Conservation (phyloP, 2,888 invertebrate species). For the Hipparchia sbordonii region DNA sequence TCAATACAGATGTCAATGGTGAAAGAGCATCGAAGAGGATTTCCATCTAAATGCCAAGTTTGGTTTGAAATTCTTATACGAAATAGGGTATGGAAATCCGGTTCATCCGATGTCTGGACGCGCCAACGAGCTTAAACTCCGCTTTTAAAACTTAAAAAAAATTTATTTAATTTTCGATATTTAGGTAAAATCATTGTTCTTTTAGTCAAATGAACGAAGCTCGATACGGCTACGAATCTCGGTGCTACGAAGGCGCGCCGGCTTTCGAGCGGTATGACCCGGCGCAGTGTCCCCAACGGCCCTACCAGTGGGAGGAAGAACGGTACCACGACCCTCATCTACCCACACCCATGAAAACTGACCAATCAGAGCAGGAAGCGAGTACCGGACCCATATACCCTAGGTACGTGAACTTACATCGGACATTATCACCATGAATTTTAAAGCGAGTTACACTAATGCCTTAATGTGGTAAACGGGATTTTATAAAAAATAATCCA, state of each 20-base stretch:
- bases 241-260: constrained; percentile 79
- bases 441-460: not conserved
- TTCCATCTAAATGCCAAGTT: too few relatives aligned
- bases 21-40: too few relatives aligned
- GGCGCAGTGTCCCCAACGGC: constrained; percentile 75
- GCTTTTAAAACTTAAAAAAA: too few relatives aligned
- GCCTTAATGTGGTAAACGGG: constrained; percentile 78
- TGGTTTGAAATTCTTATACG: too few relatives aligned
- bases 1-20: not conserved
- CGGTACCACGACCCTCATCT: constrained; percentile 83
- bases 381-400: constrained; percentile 89
- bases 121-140: too few relatives aligned
- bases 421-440: constrained; percentile 10
- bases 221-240: constrained; percentile 78
- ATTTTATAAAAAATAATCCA: constrained; percentile 30
- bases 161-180: not conserved
- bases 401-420: constrained; percentile 72
- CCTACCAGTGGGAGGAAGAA: constrained; percentile 83
- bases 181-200: not conserved
- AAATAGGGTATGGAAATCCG: too few relatives aligned
- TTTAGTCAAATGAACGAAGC: constrained; percentile 84
- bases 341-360: constrained; percentile 87
- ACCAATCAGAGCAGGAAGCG: constrained; percentile 86
- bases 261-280: constrained; percentile 81
- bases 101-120: too few relatives aligned